Evolutionary conservation across 2,888 invertebrate genomes (phyloP).

Genomic region (Lissonota sp.): DNA sequence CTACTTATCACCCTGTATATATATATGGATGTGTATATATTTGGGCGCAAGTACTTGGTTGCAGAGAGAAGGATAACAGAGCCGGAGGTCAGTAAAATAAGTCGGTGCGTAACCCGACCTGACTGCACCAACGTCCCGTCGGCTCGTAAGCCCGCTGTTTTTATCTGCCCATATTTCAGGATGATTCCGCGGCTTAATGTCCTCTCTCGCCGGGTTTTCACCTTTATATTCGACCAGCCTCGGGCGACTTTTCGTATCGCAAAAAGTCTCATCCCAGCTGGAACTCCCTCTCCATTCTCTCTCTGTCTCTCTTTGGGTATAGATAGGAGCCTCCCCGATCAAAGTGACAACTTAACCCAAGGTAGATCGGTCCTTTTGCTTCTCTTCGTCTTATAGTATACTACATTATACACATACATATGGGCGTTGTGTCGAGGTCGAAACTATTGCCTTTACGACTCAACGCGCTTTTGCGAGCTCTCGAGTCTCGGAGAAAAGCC

Average conservation of each 20-base stretch:
- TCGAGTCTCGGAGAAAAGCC: conserved; percentile 30
- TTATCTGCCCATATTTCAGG: conserved; percentile 82
- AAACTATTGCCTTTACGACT: conserved; percentile 51
- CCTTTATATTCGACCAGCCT: conserved; percentile 46
- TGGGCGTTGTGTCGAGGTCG: conserved; percentile 30
- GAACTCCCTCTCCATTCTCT: background rate
- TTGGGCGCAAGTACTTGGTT: conserved; percentile 22
- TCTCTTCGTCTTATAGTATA: conserved; percentile 5
- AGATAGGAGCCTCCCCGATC: conserved; percentile 49
- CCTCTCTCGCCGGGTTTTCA: conserved; percentile 61
- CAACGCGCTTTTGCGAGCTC: conserved; percentile 24
- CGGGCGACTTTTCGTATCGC: too few relatives aligned
- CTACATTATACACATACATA: background rate
- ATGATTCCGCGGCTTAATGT: conserved; percentile 80
- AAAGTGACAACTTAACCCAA: conserved; percentile 79
- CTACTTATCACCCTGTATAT: background rate
- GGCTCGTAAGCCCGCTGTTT: conserved; percentile 82
- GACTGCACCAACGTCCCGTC: conserved; percentile 74
- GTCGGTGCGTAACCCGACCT: conserved; percentile 81
- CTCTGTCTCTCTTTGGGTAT: background rate
- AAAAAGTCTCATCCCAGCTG: too few relatives aligned
- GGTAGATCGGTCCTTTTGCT: background rate
- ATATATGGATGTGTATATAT: conserved; percentile 8
- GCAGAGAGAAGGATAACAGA: conserved; percentile 58
- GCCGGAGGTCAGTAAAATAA: conserved; percentile 78